A percentile compares a stretch with the other conserved stretches of the same genome.
Conservation (phyloP, 2,113 vertebrate genomes). For the Microtus ochrogaster region DNA sequence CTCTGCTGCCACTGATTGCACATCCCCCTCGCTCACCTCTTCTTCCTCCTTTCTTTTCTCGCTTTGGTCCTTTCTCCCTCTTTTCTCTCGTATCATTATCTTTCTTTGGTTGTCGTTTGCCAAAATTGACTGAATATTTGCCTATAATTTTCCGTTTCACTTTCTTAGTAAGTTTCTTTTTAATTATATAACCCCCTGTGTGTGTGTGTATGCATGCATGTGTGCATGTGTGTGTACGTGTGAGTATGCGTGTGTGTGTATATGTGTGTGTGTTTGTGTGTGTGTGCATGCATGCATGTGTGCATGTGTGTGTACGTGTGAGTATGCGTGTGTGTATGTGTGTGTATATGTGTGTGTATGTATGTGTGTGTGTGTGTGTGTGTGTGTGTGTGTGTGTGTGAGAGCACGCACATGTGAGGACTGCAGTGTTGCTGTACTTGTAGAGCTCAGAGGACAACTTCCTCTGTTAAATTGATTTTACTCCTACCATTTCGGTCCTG, state of each 20-base stretch:
- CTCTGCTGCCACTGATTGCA: too few species aligned
- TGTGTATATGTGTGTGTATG: background rate
- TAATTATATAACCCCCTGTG: background rate
- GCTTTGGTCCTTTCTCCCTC: too few species aligned
- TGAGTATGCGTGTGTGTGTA: background rate
- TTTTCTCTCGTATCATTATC: background rate
- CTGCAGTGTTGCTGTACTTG: background rate
- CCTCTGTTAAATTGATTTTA: background rate
- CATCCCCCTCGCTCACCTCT: accelerated
- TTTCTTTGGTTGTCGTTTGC: background rate
- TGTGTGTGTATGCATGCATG: background rate
- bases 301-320: too few species aligned
- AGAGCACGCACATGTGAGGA: background rate
- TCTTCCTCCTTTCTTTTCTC: background rate
- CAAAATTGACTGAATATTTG: background rate
- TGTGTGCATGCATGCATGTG: too few species aligned
- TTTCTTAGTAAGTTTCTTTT: conserved; percentile 1
- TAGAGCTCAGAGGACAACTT: background rate
- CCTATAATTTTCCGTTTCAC: background rate
- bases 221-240: background rate
- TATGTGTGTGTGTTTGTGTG: too few species aligned
- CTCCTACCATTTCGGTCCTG: background rate
- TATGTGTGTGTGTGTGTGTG: background rate
- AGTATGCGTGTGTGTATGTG: too few species aligned
- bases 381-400: too few species aligned